Base-by-base conservation (phyloP, 2,888 invertebrate genomes). In the Uropetala carovei region DNA sequence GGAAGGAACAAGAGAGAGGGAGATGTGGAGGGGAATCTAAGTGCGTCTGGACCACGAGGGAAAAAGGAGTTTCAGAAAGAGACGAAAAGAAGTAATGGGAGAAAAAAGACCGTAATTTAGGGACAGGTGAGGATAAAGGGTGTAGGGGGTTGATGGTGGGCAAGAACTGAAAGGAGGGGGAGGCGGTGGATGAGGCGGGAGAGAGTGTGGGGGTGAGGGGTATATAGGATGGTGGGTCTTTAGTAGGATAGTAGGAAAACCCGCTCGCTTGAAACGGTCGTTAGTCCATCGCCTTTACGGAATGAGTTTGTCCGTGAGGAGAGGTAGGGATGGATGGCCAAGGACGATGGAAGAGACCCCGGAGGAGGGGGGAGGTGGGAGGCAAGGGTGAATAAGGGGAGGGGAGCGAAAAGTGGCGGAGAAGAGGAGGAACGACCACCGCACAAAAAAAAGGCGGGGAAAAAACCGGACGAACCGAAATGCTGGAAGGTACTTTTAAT, bases 101-200 rank as follows among this genome's bases (percentile, higher is more conserved):
- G 68, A 22, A 9, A 68, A 68, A 68, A 68, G n/a, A n/a, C 68
- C 68, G 68, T 68, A 68, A 68, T 68, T 68, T 68, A 68, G n/a
- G 68, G n/a, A 68, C 68, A 68, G 68, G 68, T 68, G 68, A 68
- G 68, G 68, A 68, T n/a, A 68, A 68, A 68, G 68, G 68, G 68
- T 68, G 68, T 68, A 22, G 22, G 68, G 18, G 68, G 68, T 2
- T 9, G 10, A 68, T n/a, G n/a, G n/a, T 10, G 0, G 68, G 68
- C 22, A 68, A 68, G 68, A 68, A 18, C 18, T 68, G 9, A 18
- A 18, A 18, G 18, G 18, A 18, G 43, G 68, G 22, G 22, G 22
- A n/a, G 68, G 68, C n/a, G 8, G 18, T n/a, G 22, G 22, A 11
- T 0, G 68, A 68, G n/a, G n/a, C 68, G 68, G 9, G 18, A 68